Conservation (phyloP, 2,113 vertebrate genomes). For the Passer domesticus region DNA sequence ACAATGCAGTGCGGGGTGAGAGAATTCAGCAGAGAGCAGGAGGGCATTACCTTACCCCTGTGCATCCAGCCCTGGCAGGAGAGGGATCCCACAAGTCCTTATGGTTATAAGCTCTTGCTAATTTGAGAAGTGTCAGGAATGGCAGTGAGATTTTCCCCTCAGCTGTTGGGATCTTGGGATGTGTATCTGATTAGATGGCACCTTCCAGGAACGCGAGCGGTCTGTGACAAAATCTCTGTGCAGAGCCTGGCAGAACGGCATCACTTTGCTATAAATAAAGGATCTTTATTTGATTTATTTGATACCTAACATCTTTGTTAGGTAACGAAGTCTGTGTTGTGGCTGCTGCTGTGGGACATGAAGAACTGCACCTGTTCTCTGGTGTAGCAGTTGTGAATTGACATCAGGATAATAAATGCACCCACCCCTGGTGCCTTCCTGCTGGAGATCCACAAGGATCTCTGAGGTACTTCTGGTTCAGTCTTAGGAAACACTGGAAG, state of each 20-base stretch:
- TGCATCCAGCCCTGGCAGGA: background rate
- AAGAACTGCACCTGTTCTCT: background rate
- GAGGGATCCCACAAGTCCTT: background rate
- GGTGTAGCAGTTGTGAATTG: background rate
- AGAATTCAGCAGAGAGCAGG: background rate
- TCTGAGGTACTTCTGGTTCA: background rate
- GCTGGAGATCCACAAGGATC: background rate
- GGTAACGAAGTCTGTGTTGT: background rate
- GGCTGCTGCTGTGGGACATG: background rate
- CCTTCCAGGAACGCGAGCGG: fast-evolving
- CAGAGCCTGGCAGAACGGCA: background rate
- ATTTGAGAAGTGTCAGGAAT: background rate
- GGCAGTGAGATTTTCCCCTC: background rate
- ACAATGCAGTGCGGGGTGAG: fast-evolving
- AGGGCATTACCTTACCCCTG: background rate
- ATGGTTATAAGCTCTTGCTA: background rate
- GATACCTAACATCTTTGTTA: background rate
- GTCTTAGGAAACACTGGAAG: background rate
- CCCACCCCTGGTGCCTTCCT: background rate
- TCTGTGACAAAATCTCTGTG: background rate
- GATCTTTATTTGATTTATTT: background rate
- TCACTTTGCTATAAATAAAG: background rate
- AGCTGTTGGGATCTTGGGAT: background rate
- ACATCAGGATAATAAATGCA: background rate
- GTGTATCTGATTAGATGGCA: background rate